Percentiles rank a stretch among this genome's conserved stretches.
phyloP scores from a whole-genome alignment of 2,113 vertebrate species.

The Oryzias woworae region DNA sequence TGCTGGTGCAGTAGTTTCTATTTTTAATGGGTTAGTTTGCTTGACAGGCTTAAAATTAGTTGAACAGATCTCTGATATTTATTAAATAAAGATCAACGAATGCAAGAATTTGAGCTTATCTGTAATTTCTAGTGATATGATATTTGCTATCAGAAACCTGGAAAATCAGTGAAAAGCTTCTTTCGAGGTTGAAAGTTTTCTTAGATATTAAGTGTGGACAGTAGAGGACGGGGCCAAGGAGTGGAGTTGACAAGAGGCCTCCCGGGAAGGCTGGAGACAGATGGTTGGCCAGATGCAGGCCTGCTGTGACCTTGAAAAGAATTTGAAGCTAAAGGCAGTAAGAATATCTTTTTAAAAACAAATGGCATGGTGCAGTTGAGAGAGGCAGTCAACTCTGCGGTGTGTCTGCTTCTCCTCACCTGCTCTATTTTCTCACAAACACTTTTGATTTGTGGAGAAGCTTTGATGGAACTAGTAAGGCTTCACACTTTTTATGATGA shows the following conservation, averaged over 20 bases:
- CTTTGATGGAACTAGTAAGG: too few relatives aligned
- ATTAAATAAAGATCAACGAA: too few relatives aligned
- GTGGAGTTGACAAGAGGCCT: conserved; percentile 55
- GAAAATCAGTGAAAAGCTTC: conserved; percentile 1
- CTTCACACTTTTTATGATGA: neutral
- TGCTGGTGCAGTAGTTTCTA: too few relatives aligned
- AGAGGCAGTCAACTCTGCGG: neutral
- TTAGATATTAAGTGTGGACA: conserved; percentile 42
- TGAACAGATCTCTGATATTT: too few relatives aligned
- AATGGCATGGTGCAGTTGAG: neutral
- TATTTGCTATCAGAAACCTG: conserved; percentile 4
- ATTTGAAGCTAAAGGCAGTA: conserved; percentile 38
- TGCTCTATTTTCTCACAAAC: too few relatives aligned
- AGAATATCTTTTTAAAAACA: conserved; percentile 26
- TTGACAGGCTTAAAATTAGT: too few relatives aligned
- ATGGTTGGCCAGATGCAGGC: conserved; percentile 74
- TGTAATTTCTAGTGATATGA: too few relatives aligned
- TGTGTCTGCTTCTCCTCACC: too few relatives aligned
- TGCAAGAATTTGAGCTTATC: too few relatives aligned
- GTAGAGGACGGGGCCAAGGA: conserved; percentile 61
- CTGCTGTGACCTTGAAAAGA: conserved; percentile 68
- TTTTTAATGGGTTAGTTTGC: too few relatives aligned
- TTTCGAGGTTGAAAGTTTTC: conserved; percentile 23
- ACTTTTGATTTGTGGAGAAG: too few relatives aligned
- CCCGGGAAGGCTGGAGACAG: conserved; percentile 64